phyloP scores from a whole-genome alignment of 2,797 vertebrate species.

The Eulemur mongoz region DNA sequence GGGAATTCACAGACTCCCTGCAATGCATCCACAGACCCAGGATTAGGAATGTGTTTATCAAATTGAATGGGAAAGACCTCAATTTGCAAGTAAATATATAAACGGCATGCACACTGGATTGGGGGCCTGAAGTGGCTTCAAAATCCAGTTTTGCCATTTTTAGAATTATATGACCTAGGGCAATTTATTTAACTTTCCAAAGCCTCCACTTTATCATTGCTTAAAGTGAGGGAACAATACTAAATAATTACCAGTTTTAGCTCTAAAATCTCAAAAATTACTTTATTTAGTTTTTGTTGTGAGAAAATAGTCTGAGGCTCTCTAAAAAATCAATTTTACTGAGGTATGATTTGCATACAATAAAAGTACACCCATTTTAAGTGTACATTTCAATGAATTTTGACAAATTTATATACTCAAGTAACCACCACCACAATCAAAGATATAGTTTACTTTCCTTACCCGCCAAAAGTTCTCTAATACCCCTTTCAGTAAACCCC shows the following conservation, averaged over 20 bases:
- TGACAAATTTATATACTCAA: background rate
- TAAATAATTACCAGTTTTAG: slow-evolving; percentile 4
- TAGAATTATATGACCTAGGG: background rate
- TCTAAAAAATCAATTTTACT: background rate
- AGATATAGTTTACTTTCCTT: background rate
- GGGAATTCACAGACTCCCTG: background rate
- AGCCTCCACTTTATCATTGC: background rate
- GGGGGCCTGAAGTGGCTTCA: background rate
- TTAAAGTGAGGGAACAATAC: background rate
- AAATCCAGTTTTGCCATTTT: slow-evolving; percentile 2
- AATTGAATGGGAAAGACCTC: background rate
- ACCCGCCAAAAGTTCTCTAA: background rate
- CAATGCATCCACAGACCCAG: background rate
- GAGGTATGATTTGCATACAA: slow-evolving; percentile 12
- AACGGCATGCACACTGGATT: background rate
- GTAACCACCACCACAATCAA: slow-evolving; percentile 15
- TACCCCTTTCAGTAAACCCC: background rate
- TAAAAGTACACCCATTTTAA: slow-evolving; percentile 1
- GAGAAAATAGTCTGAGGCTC: background rate
- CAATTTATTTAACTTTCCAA: slow-evolving; percentile 18
- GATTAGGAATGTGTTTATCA: slow-evolving; percentile 5
- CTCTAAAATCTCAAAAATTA: slow-evolving; percentile 48
- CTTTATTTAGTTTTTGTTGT: background rate
- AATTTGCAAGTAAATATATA: background rate
- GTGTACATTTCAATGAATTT: background rate